phyloP scores from a whole-genome alignment of 92 coral and sea anemone species.

The Siderastrea siderea region DNA sequence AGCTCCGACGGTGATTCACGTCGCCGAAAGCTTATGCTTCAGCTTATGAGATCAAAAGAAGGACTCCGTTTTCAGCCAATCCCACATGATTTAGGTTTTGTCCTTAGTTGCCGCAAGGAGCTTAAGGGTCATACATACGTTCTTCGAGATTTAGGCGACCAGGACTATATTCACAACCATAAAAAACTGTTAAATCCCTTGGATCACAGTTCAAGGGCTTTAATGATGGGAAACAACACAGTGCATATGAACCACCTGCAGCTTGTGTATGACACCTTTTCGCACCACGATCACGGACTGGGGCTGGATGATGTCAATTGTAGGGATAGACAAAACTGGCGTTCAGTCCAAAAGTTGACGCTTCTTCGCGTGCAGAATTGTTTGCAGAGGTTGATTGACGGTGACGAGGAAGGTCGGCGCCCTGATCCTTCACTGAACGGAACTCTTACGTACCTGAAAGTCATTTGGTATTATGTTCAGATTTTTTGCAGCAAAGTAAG shows the following conservation, averaged over 20 bases:
- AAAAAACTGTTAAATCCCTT: conserved; percentile 58
- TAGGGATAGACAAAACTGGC: conserved; percentile 55
- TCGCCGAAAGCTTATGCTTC: conserved; percentile 54
- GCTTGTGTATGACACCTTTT: conserved; percentile 39
- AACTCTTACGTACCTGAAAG: conserved; percentile 44
- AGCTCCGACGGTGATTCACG: conserved; percentile 62
- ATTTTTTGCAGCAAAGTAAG: conserved; percentile 40
- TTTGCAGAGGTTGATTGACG: conserved; percentile 47
- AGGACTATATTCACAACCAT: conserved; percentile 69
- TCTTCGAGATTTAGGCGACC: conserved; percentile 53
- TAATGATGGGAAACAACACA: conserved; percentile 12
- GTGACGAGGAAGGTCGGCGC: conserved; percentile 28
- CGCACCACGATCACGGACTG: conserved; percentile 37
- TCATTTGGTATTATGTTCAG: conserved; percentile 64
- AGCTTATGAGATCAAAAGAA: neutral
- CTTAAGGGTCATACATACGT: conserved; percentile 3
- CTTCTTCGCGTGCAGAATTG: conserved; percentile 25
- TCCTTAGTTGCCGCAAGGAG: conserved; percentile 29
- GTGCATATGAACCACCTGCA: conserved; percentile 64
- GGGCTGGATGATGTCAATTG: conserved; percentile 30
- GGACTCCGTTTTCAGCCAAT: conserved; percentile 34
- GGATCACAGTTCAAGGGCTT: conserved; percentile 36
- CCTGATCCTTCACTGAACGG: conserved; percentile 40
- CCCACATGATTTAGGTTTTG: conserved; percentile 31
- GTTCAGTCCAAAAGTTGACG: conserved; percentile 57